A percentile compares a stretch with the other conserved stretches of the same genome.
Evolutionary conservation across 2,888 invertebrate genomes (phyloP).

Genomic region (Pherbina coryleti): DNA sequence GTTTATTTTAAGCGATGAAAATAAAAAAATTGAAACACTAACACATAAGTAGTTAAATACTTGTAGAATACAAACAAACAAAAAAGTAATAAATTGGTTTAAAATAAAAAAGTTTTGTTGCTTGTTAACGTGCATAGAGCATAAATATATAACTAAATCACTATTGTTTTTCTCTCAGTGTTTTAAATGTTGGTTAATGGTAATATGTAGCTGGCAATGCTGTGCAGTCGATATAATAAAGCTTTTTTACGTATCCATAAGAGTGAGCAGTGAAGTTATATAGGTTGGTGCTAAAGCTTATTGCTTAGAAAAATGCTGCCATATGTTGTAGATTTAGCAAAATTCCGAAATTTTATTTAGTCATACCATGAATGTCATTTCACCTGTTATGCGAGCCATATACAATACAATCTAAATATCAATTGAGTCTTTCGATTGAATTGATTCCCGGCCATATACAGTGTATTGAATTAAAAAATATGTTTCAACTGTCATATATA

Average conservation of each 20-base stretch:
- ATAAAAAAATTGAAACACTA: slow-evolving; percentile 14
- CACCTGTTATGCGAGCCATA: no score
- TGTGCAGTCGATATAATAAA: not conserved
- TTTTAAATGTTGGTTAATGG: not conserved
- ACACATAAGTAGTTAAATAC: slow-evolving; percentile 30
- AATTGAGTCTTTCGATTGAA: no score
- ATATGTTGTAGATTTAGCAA: no score
- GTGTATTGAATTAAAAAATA: no score
- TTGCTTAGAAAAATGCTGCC: no score
- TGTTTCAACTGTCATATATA: no score
- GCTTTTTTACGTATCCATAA: not conserved
- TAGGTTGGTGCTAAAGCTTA: no score
- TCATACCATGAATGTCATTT: no score
- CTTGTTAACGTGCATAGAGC: slow-evolving; percentile 19
- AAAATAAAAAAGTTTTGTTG: slow-evolving; percentile 21
- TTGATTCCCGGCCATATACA: no score
- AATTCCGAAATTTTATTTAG: no score
- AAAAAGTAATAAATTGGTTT: slow-evolving; percentile 5
- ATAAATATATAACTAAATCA: not conserved
- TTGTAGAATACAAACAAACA: slow-evolving; percentile 17
- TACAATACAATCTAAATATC: no score
- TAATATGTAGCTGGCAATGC: not conserved
- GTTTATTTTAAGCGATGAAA: slow-evolving; percentile 8
- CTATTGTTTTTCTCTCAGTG: not conserved
- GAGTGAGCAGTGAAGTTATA: no score